Percentiles rank a stretch among this genome's conserved stretches.
These are phyloP conservation scores for Polypedilum pembai DNA, from an alignment of 1,140 invertebrate genomes.

Conservation along the genomic window DNA sequence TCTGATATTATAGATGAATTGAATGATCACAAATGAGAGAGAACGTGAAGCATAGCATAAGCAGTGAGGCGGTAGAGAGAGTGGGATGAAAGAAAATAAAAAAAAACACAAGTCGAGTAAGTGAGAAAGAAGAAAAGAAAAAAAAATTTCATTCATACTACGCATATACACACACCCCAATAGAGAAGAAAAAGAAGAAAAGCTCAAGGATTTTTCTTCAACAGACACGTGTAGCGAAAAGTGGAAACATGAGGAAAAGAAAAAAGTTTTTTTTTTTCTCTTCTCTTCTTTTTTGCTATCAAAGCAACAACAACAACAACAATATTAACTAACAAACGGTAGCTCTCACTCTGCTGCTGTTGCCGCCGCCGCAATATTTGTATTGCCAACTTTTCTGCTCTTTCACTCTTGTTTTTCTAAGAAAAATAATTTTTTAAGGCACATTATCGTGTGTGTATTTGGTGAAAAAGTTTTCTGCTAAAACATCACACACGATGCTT, in stretches of 20 bases:
- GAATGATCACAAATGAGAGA: not conserved
- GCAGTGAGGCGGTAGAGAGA: not conserved
- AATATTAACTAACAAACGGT: not conserved
- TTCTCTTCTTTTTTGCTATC: not conserved
- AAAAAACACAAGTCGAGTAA: not conserved
- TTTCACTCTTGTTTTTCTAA: not conserved
- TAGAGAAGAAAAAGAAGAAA: not conserved
- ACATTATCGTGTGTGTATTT: too few species aligned
- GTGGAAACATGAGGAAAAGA: constrained; percentile 11
- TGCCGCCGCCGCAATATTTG: not conserved
- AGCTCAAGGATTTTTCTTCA: not conserved
- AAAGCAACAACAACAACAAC: not conserved
- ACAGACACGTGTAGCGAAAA: not conserved
- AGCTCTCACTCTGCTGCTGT: not conserved
- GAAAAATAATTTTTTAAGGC: too few species aligned
- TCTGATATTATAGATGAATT: not conserved
- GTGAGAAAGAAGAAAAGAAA: not conserved
- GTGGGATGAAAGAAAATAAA: not conserved
- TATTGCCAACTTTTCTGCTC: not conserved
- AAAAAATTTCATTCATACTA: constrained; percentile 8
- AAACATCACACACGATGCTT: too few species aligned
- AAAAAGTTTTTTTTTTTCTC: not conserved
- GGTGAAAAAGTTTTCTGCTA: too few species aligned
- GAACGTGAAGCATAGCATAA: not conserved
- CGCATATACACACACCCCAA: not conserved